Base-by-base conservation (phyloP, 2,797 vertebrate genomes). In the Cyprinodon diabolis region DNA sequence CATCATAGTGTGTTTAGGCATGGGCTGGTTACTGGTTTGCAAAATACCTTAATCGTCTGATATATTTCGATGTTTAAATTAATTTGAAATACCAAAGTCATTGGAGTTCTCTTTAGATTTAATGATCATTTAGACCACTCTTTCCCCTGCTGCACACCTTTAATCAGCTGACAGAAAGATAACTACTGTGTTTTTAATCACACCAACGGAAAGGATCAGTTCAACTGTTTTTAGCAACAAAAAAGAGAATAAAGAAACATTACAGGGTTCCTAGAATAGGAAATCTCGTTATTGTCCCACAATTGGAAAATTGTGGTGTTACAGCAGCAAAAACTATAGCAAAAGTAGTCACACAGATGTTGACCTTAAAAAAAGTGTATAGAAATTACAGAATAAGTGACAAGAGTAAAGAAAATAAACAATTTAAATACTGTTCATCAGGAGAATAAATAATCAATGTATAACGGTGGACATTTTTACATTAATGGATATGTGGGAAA, bases 1-100 rank as follows among this genome's bases (percentile, higher is more conserved):
- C 2, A 65, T 13, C 37, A n/a, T 56, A 9, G 21, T 25, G 40
- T 65, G 19, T 65, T 21, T 65, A 47, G 62, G 62, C 62, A 66
- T 66, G 62, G 62, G 62, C n/a, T 13, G 12, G 62, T 47, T 23
- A 47, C 62, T 47, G 62, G 40, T 25, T 66, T 65, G n/a, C 21
- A 4, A 65, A 14, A 23, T 13, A 11, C 5, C 21, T 5, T 4
- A 63, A 40, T 6, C n/a, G n/a, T 21, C 17, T 11, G 43, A 6
- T 10, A 65, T 17, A 51, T 47, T 65, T 65, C 62, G 0, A 45
- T 0, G 5, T 47, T 45, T 47, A 25, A 9, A 45, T 12, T 45
- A 5, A 10, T 21, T 63, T n/a, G 6, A n/a, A 45, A 43, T 11
- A 5, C 3, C 4, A 10, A 37, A 12, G 60, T 12, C 17, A 21